phyloP scores from a whole-genome alignment of 2,797 vertebrate genomes.

The Siniperca undulata region DNA sequence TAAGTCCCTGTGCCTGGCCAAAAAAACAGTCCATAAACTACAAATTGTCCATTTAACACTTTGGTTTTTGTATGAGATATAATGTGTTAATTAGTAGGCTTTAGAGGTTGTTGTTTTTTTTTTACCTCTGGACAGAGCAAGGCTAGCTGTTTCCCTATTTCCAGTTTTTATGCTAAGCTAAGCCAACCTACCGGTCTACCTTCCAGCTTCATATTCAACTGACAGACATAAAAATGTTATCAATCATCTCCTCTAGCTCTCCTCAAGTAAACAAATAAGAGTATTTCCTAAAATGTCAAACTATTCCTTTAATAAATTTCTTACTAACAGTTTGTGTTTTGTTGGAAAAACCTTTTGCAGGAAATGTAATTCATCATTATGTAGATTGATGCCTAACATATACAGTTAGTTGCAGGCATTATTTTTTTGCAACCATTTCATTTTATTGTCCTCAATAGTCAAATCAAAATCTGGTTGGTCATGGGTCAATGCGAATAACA shows the following conservation, averaged over 20 bases:
- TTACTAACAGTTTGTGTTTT: neutral
- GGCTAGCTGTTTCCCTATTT: neutral
- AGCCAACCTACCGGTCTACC: neutral
- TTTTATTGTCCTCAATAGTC: constrained; percentile 15
- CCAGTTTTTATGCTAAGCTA: constrained; percentile 8
- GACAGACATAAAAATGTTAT: neutral
- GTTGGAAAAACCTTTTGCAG: neutral
- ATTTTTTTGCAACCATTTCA: constrained; percentile 25
- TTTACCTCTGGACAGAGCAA: neutral
- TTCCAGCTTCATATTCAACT: neutral
- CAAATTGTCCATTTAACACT: neutral
- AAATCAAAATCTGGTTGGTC: constrained; percentile 35
- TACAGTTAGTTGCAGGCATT: neutral
- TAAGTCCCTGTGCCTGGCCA: neutral
- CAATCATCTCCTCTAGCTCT: neutral
- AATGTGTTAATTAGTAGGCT: neutral
- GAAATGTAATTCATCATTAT: constrained; percentile 19
- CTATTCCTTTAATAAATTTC: neutral
- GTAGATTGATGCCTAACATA: neutral
- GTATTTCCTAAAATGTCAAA: neutral
- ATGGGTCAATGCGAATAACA: constrained; percentile 43
- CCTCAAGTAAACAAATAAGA: neutral
- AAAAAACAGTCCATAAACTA: neutral
- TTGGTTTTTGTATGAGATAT: neutral
- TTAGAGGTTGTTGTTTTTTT: neutral